phyloP scores from a whole-genome alignment of 2,113 vertebrate genomes.

The Scatophagus argus region DNA sequence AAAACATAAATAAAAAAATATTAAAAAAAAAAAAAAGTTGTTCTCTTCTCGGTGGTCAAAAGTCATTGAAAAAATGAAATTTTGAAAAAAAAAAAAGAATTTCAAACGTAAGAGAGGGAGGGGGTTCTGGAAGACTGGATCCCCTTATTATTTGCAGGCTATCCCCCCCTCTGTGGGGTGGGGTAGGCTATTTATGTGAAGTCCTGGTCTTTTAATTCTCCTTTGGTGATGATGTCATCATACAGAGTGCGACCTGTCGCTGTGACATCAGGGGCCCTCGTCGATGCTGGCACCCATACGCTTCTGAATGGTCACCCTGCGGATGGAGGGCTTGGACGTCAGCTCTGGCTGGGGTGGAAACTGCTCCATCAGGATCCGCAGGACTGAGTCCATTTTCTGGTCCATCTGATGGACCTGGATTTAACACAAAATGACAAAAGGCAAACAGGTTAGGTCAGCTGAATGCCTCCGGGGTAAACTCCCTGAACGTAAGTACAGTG shows the following conservation, averaged over 20 bases:
- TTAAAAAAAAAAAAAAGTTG: no score
- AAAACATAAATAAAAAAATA: no score
- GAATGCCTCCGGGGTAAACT: slow-evolving; percentile 28
- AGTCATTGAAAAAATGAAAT: slow-evolving; percentile 33
- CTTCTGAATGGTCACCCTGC: slow-evolving; percentile 80
- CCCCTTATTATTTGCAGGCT: slow-evolving; percentile 10
- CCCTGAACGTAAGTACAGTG: slow-evolving; percentile 2
- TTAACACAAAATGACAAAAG: slow-evolving; percentile 20
- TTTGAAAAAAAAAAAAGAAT: no score
- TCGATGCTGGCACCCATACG: slow-evolving; percentile 76
- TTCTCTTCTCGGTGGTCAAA: slow-evolving; percentile 45
- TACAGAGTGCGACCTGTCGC: not conserved
- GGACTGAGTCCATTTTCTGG: slow-evolving; percentile 79
- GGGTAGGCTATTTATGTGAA: slow-evolving; percentile 31
- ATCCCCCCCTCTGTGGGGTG: not conserved
- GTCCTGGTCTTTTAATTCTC: slow-evolving; percentile 32
- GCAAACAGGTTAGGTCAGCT: slow-evolving; percentile 46
- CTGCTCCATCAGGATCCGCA: slow-evolving; percentile 80
- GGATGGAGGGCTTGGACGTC: slow-evolving; percentile 69
- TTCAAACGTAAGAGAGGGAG: slow-evolving; percentile 21
- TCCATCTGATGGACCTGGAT: slow-evolving; percentile 83
- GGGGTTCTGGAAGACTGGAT: slow-evolving; percentile 46
- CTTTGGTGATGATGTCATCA: slow-evolving; percentile 31
- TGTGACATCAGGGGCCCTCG: slow-evolving; percentile 73
- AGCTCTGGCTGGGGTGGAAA: slow-evolving; percentile 76